Evolutionary conservation across 2,797 vertebrate species (phyloP), one percentile per base, ranked within the genome.

Genomic region (Chaenodraco wilsoni): DNA sequence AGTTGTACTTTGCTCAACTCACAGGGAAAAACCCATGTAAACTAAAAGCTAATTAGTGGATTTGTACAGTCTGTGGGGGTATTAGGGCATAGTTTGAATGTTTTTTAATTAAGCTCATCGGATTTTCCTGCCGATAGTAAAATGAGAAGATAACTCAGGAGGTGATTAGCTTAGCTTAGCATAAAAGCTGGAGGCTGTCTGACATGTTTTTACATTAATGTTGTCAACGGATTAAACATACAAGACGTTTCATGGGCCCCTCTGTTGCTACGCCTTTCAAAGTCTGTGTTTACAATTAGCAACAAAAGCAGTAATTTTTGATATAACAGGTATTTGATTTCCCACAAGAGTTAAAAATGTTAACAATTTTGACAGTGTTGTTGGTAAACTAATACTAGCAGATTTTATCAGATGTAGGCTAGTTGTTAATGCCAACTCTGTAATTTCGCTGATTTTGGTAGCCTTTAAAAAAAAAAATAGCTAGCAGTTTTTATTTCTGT

Each of bases 11-110:
- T 46, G 14, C 59, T 79, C 33, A 37, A 37, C 33, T 37, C 33
- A 37, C 33, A 37, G 33, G 33, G 2, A 37, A n/a, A 59, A 21
- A 63, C 9, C 68, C 17, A 52, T 76, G 60, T 74, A 74, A 16
- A 76, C 65, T 64, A 68, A 78, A 37, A 78, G 65, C 21, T 45
- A 31, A 50, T 52, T n/a, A 8, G 60, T 58, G 40, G 3, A 64
- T 74, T 70, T 79, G 66, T 78, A 23, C 33, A 46, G 59, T 72
- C 8, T 50, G 59, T 65, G 2, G 8, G 67, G 23, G 49, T 64
- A 71, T 52, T 33, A 71, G 60, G 13, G 19, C 1, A 5, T 14
- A 5, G 33, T 57, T 54, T 6, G 15, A 57, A 19, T 14, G 37
- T 46, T 48, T 14, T 19, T 40, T 15, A 61, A 48, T 9, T 13